Evolutionary conservation across 2,113 vertebrate genomes (phyloP).

Genomic region (Petaurus breviceps): DNA sequence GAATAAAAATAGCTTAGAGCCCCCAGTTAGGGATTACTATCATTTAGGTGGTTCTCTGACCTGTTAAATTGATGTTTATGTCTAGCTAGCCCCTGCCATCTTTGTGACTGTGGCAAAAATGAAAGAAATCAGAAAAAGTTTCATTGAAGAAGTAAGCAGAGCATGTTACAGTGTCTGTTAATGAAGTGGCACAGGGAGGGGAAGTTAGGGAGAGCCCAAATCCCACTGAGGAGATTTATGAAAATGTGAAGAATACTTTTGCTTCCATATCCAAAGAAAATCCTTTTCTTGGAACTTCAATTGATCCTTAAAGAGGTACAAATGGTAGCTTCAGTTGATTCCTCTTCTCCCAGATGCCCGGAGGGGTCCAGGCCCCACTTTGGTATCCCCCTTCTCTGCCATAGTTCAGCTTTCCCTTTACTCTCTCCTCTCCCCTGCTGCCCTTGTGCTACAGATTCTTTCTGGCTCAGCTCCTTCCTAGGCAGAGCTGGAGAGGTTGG

Average conservation of each 20-base stretch:
- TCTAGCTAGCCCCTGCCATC: not conserved
- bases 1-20: not conserved
- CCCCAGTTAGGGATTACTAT: not conserved
- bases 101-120: not conserved
- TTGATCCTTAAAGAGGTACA: not conserved
- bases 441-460: not conserved
- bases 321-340: not conserved
- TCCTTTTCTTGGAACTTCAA: not conserved
- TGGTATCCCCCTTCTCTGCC: not conserved
- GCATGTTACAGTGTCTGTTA: not conserved
- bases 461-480: not conserved
- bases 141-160: not conserved
- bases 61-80: not conserved
- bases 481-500: not conserved
- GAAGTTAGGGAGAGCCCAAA: not conserved
- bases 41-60: not conserved
- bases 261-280: no score
- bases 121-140: not conserved
- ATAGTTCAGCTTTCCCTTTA: not conserved
- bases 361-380: not conserved
- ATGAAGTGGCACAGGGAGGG: not conserved
- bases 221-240: no score
- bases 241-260: no score
- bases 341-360: not conserved
- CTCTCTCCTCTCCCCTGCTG: not conserved